Evolutionary conservation across 2,797 vertebrate genomes (phyloP).

Genomic region (Characodon lateralis): DNA sequence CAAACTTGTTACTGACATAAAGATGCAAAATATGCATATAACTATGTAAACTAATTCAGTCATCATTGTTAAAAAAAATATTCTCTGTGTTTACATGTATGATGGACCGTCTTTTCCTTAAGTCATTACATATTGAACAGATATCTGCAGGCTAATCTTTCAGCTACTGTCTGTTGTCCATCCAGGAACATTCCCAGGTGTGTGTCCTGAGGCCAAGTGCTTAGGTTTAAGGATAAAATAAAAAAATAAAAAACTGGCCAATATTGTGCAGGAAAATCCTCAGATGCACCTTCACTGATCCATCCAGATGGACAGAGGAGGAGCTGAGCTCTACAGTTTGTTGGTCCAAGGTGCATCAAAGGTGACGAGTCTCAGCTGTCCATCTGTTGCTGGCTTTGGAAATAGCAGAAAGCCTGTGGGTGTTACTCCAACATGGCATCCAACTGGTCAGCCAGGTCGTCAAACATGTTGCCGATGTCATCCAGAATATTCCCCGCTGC

Average conservation of each 20-base stretch:
- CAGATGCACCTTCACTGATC: slow-evolving; percentile 1
- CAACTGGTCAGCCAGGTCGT: slow-evolving; percentile 93
- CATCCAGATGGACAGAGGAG: background rate
- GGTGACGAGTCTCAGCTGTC: background rate
- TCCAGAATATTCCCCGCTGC: slow-evolving; percentile 92
- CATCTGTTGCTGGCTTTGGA: background rate
- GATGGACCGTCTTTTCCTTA: slow-evolving; percentile 51
- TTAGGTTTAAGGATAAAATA: slow-evolving; percentile 23
- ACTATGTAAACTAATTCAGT: slow-evolving; percentile 40
- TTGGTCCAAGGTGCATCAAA: background rate
- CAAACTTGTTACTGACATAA: slow-evolving; percentile 21
- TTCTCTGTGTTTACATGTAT: slow-evolving; percentile 41
- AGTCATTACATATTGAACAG: slow-evolving; percentile 15
- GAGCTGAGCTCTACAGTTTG: background rate
- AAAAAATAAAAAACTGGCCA: background rate
- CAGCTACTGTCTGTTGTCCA: slow-evolving; percentile 13
- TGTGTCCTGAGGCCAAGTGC: slow-evolving; percentile 62
- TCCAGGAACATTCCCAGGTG: slow-evolving; percentile 37
- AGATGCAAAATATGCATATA: slow-evolving; percentile 28
- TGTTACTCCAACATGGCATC: slow-evolving; percentile 92
- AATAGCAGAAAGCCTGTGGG: background rate
- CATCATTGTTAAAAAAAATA: slow-evolving; percentile 54
- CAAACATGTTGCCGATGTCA: slow-evolving; percentile 97
- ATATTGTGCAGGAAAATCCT: slow-evolving; percentile 40
- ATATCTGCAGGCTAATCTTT: slow-evolving; percentile 2